A percentile compares a stretch with the other conserved stretches of the same genome.
Evolutionary conservation across 2,888 invertebrate genomes (phyloP).

Genomic region (Plusia festucae): DNA sequence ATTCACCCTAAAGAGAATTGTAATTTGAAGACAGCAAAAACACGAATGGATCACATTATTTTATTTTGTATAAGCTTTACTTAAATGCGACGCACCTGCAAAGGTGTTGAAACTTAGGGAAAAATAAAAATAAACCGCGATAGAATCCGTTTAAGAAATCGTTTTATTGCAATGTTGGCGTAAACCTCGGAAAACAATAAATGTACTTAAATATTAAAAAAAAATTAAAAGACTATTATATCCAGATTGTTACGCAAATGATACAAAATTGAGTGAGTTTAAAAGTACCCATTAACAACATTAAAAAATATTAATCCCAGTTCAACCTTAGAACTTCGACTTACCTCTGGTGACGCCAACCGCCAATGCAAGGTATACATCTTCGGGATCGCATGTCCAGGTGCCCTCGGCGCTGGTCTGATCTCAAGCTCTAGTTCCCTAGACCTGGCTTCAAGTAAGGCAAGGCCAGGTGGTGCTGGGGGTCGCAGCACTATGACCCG

Average conservation of each 20-base stretch:
- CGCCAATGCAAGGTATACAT: conserved; percentile 92
- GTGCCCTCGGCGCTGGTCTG: conserved; percentile 75
- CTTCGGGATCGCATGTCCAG: conserved; percentile 84
- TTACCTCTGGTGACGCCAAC: conserved; percentile 92
- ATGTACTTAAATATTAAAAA: too few relatives aligned
- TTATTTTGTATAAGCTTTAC: too few relatives aligned
- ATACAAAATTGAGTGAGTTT: too few relatives aligned
- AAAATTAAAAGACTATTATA: too few relatives aligned
- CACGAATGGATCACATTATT: too few relatives aligned
- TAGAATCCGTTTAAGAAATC: too few relatives aligned
- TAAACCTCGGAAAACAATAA: too few relatives aligned
- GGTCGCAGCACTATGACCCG: conserved; percentile 93
- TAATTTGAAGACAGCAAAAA: conserved; percentile 10
- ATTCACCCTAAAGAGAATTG: conserved; percentile 89
- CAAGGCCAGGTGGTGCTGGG: conserved; percentile 92
- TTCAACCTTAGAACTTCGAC: conserved; percentile 43
- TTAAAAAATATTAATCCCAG: background rate
- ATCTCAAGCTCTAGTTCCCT: conserved; percentile 83
- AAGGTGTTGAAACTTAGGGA: too few relatives aligned
- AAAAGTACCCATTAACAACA: background rate
- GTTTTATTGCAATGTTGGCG: too few relatives aligned
- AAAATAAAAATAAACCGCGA: too few relatives aligned
- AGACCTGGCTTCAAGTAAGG: conserved; percentile 85
- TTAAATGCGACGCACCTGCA: too few relatives aligned
- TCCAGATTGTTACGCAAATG: too few relatives aligned